Evolutionary conservation across 1,140 invertebrate species (phyloP).

Genomic region (Drosophila sechellia): DNA sequence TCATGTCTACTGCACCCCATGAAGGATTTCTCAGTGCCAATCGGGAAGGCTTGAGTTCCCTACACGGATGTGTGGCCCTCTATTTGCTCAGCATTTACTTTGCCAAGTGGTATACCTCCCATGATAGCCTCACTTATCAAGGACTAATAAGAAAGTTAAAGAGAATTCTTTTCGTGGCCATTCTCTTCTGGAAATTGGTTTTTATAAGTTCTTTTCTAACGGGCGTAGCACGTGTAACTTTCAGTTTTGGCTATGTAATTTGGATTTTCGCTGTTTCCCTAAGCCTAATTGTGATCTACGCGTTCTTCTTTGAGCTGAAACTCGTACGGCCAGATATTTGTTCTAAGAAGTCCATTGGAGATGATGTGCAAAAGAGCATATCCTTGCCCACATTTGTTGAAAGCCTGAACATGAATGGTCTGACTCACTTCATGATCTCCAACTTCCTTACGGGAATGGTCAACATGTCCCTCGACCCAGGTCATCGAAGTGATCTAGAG

Average conservation of each 20-base stretch:
- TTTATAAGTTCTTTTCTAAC: constrained; percentile 12
- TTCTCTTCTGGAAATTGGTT: constrained; percentile 33
- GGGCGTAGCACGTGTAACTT: constrained; percentile 63
- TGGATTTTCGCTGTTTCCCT: constrained; percentile 41
- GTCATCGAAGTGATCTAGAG: constrained; percentile 16
- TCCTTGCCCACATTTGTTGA: constrained; percentile 49
- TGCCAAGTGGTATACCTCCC: constrained; percentile 55
- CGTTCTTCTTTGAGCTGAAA: constrained; percentile 53
- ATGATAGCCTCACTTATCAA: constrained; percentile 17
- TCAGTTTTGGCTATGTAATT: constrained; percentile 53
- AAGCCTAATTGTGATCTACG: constrained; percentile 37
- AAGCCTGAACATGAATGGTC: constrained; percentile 61
- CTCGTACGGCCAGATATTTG: neutral
- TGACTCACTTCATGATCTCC: constrained; percentile 59
- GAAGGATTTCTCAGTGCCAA: constrained; percentile 91
- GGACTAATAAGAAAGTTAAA: constrained; percentile 36
- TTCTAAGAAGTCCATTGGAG: neutral
- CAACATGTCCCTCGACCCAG: constrained; percentile 58
- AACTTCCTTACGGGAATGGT: constrained; percentile 69
- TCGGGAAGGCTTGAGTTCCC: constrained; percentile 94
- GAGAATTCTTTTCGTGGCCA: constrained; percentile 9
- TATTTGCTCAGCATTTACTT: constrained; percentile 91
- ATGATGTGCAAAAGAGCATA: neutral
- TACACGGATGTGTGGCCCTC: constrained; percentile 92
- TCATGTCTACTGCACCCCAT: constrained; percentile 87